Evolutionary conservation across 2,888 invertebrate genomes (phyloP), one percentile per base, ranked within the genome.

Genomic region (Tenthredo mesomela): DNA sequence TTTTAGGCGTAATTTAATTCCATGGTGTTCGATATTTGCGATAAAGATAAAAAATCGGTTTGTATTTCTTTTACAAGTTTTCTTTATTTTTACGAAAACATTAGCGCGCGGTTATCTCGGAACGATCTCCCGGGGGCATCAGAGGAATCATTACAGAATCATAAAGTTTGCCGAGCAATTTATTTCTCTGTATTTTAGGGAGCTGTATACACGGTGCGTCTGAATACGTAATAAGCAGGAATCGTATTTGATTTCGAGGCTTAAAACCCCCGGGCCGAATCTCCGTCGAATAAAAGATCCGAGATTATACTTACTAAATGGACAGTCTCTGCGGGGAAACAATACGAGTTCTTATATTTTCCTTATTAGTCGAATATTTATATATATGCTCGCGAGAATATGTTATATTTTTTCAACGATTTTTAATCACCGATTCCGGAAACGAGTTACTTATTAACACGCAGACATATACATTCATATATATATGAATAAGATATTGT

Each of bases 191-290:
- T 58, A 5, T 15, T 40, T 25, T n/a, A 73, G 61, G 40, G 80
- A 80, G 80, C 61, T 29, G 47, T 50, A 61, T 15, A 43, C 40
- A 9, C 54, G 77, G 37, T 61, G 61, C 80, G 58, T 80, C 80
- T 80, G 80, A 80, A 80, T 80, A 80, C 80, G 25, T 80, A 80
- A 80, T 80, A 61, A 61, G 80, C 25, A 58, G 58, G 80, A 80
- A 80, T 80, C 61, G 80, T 80, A 80, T 80, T 80, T 80, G 61
- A 80, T 80, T 80, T 58, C 61, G 61, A 33, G 61, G 12, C 50
- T n/a, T 21, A 18, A 33, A 12, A 37, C 6, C 80, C 80, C 29
- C 77, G 50, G 61, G 40, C 54, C n/a, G n/a, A 12, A 40, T 61
- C 40, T 37, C 58, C 61, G 61, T 4, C 58, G 58, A 58, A 61